These are phyloP conservation scores for Cyclopterus lumpus DNA, from an alignment of 2,797 vertebrate genomes.

Conservation along the genomic window DNA sequence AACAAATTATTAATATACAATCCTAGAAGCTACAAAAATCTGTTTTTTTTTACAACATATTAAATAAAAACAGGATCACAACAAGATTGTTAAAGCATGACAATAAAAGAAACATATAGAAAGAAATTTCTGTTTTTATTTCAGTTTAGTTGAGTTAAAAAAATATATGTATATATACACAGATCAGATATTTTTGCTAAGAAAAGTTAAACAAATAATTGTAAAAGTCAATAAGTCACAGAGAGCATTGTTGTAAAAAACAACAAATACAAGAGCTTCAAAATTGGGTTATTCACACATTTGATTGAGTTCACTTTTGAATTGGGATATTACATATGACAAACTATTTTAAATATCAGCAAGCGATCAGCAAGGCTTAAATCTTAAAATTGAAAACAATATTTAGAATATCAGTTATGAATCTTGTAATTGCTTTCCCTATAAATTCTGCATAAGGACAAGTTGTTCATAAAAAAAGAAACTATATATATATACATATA, in stretches of 20 bases:
- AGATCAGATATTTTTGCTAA: not conserved
- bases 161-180: not conserved
- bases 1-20: not conserved
- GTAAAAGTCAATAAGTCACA: not conserved
- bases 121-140: not conserved
- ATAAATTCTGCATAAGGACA: not conserved
- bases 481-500: not conserved
- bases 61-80: not conserved
- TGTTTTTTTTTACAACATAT: not conserved
- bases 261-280: not conserved
- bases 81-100: not conserved
- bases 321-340: not conserved
- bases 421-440: not conserved
- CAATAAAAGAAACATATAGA: not conserved
- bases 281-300: too few species aligned
- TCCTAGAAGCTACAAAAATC: not conserved
- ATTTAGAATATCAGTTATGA: too few species aligned
- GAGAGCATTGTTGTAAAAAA: not conserved
- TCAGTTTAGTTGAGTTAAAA: not conserved
- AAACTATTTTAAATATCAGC: too few species aligned
- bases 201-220: not conserved
- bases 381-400: not conserved
- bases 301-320: not conserved
- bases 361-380: too few species aligned
- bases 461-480: not conserved